A percentile compares a stretch with the other conserved stretches of the same genome.
Evolutionary conservation across 2,113 vertebrate genomes (phyloP).

Genomic region (Guaruba guarouba): DNA sequence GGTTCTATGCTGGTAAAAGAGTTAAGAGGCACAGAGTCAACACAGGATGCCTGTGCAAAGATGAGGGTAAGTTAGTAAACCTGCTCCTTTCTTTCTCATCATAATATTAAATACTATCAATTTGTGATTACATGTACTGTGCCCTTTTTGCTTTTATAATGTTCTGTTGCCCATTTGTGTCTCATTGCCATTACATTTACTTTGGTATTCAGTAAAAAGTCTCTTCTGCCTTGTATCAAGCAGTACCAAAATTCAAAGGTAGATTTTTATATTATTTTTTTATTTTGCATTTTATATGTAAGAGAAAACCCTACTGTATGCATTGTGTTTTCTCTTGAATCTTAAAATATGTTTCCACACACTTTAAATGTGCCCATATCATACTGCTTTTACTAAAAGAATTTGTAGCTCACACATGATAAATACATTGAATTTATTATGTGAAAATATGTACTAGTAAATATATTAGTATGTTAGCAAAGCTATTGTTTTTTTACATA

Average conservation of each 20-base stretch:
- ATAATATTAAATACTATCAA: background rate
- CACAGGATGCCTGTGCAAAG: conserved; percentile 97
- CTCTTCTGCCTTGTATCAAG: background rate
- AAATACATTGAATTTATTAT: background rate
- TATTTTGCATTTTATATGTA: background rate
- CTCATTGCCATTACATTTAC: conserved; percentile 5
- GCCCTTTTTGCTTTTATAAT: conserved; percentile 12
- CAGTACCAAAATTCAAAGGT: background rate
- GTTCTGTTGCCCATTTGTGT: background rate
- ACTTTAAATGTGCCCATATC: background rate
- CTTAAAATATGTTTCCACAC: background rate
- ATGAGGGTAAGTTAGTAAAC: conserved; percentile 90
- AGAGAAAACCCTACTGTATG: background rate
- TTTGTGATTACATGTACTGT: background rate
- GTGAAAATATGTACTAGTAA: background rate
- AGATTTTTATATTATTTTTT: background rate
- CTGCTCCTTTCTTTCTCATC: background rate
- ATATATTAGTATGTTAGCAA: background rate
- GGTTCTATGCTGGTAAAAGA: conserved; percentile 99
- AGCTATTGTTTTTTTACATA: background rate
- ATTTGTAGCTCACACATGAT: background rate
- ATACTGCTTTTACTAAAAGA: background rate
- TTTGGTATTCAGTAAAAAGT: background rate
- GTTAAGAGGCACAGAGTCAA: conserved; percentile 96
- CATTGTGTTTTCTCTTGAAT: background rate